Evolutionary conservation across 53 echinoderm and acorn worm species (phyloP).

Genomic region (Crossaster papposus): DNA sequence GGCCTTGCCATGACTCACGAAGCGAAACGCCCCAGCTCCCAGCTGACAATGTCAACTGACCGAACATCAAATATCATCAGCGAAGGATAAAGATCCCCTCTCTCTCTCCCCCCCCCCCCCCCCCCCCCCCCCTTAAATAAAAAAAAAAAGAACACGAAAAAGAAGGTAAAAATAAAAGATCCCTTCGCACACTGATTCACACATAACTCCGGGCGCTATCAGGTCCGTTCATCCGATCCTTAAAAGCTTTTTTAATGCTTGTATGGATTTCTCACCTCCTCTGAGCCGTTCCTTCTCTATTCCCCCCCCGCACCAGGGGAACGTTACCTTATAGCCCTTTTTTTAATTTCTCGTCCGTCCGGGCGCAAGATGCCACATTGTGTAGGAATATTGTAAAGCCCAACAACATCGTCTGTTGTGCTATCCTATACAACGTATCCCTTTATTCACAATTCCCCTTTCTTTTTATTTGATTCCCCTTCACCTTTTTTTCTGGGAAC

Average conservation of each 20-base stretch:
- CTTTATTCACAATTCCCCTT: neutral
- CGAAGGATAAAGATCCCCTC: neutral
- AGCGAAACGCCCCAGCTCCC: neutral
- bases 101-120: too few relatives aligned
- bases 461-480: neutral
- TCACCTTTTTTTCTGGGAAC: neutral
- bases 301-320: slow-evolving; percentile 29
- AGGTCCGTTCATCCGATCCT: slow-evolving; percentile 53
- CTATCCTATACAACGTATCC: neutral
- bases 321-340: slow-evolving; percentile 51
- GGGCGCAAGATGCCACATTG: neutral
- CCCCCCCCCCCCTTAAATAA: too few relatives aligned
- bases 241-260: slow-evolving; percentile 57
- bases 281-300: neutral
- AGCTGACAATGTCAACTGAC: neutral
- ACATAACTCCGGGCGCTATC: slow-evolving; percentile 37
- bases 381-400: slow-evolving; percentile 21
- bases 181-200: slow-evolving; percentile 9
- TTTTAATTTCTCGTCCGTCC: too few relatives aligned
- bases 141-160: slow-evolving; percentile 5
- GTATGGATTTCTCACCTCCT: slow-evolving; percentile 50
- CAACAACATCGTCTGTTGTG: slow-evolving; percentile 38
- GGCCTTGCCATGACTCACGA: neutral
- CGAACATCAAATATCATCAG: slow-evolving; percentile 12
- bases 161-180: neutral